Percentiles rank a stretch among this genome's conserved stretches.
phyloP scores from a whole-genome alignment of 2,888 invertebrate species.

The Perdita meconis region DNA sequence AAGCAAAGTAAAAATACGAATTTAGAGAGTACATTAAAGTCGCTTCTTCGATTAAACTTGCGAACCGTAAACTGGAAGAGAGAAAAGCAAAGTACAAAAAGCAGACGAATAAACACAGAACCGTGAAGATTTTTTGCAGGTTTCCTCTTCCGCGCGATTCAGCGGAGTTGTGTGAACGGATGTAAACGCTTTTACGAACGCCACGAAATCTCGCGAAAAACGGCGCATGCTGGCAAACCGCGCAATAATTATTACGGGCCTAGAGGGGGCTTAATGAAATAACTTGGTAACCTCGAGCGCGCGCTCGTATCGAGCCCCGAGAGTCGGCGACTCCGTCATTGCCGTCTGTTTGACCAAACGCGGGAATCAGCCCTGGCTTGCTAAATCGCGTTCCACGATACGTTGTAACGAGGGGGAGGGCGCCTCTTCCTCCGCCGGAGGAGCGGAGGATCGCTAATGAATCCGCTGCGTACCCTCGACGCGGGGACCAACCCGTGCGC shows the following conservation, averaged over 20 bases:
- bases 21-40: too few species aligned
- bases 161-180: constrained; percentile 17
- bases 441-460: constrained; percentile 76
- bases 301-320: constrained; percentile 32
- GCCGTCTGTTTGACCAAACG: constrained; percentile 77
- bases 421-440: constrained; percentile 51
- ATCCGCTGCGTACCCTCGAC: constrained; percentile 57
- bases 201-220: constrained; percentile 55
- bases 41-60: not conserved
- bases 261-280: constrained; percentile 69
- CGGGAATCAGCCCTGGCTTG: constrained; percentile 71
- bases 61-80: not conserved
- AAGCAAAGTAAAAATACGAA: too few species aligned
- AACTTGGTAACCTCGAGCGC: constrained; percentile 64
- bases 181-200: constrained; percentile 40
- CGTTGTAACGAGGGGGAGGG: constrained; percentile 43
- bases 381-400: constrained; percentile 66
- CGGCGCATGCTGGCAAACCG: constrained; percentile 25
- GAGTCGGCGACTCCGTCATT: constrained; percentile 69
- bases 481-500: constrained; percentile 3
- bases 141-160: not conserved
- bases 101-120: not conserved
- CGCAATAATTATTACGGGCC: constrained; percentile 68
- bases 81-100: not conserved
- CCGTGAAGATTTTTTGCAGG: not conserved